A percentile compares a stretch with the other conserved stretches of the same genome.
Evolutionary conservation across 2,113 vertebrate species (phyloP).

Genomic region (Syngnathus scovelli): DNA sequence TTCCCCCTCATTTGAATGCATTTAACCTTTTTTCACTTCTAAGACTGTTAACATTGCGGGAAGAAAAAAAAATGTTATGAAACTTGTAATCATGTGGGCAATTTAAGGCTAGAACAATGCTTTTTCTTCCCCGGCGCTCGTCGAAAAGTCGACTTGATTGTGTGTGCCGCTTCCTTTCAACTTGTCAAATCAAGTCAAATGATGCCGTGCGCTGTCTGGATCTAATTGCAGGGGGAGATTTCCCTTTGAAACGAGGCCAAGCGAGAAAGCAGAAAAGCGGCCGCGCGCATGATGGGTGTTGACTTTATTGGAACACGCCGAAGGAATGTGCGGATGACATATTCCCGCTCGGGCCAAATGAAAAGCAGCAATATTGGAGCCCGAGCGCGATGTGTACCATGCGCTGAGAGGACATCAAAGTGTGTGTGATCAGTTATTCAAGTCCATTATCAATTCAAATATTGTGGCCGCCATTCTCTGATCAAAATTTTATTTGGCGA

Average conservation of each 20-base stretch:
- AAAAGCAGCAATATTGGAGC: conserved; percentile 35
- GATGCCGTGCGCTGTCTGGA: background rate
- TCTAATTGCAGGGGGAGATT: conserved; percentile 1
- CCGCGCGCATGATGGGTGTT: conserved; percentile 4
- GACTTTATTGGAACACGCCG: conserved; percentile 4
- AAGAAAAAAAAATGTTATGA: background rate
- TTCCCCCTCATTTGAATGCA: background rate
- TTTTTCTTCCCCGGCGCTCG: too few species aligned
- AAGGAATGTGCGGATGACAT: conserved; percentile 4
- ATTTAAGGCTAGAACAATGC: background rate
- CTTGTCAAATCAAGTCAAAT: conserved; percentile 5
- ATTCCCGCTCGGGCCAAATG: conserved; percentile 11
- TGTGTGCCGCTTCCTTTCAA: background rate
- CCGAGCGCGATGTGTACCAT: conserved; percentile 25
- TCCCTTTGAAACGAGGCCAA: background rate
- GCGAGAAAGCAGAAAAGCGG: background rate
- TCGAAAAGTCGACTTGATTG: background rate
- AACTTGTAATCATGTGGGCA: background rate
- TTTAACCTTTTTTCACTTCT: background rate
- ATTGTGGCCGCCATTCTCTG: too few species aligned
- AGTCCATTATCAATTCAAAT: too few species aligned
- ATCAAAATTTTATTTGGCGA: too few species aligned
- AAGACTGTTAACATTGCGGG: background rate
- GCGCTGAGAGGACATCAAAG: conserved; percentile 8
- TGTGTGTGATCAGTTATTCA: background rate